Percentiles rank a stretch among this genome's conserved stretches.
phyloP scores from a whole-genome alignment of 1,140 invertebrate genomes.

The Trypoxylus dichotomus region DNA sequence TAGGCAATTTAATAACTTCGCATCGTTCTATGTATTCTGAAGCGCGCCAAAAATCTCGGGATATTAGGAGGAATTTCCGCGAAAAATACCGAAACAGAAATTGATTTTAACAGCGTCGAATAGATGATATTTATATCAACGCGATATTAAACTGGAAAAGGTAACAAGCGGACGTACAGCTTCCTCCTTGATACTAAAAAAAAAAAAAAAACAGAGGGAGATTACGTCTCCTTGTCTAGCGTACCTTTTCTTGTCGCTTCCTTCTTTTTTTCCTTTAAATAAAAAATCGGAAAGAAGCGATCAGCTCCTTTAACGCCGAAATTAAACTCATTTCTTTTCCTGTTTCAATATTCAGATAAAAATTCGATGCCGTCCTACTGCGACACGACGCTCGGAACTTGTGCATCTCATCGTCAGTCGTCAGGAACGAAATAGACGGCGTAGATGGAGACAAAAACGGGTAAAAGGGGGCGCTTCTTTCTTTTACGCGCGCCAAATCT shows the following conservation, averaged over 20 bases:
- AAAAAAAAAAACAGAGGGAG: no score
- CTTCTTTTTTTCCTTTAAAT: neutral
- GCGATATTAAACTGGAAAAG: neutral
- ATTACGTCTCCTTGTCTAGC: no score
- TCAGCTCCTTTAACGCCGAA: neutral
- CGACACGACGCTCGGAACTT: neutral
- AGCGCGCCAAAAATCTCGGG: no score
- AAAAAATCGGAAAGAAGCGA: neutral
- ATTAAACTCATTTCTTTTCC: slow-evolving; percentile 4
- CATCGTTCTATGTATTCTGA: no score
- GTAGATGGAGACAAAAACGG: neutral
- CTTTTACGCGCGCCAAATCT: neutral
- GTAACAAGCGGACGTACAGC: neutral
- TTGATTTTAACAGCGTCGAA: neutral
- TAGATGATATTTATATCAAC: neutral
- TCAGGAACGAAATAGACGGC: neutral
- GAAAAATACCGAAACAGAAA: no score
- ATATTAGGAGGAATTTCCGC: no score
- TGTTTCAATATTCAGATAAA: slow-evolving; percentile 16
- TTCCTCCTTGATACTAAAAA: neutral
- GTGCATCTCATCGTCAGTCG: neutral
- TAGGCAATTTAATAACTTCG: no score
- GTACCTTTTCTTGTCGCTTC: neutral
- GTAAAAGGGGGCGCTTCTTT: neutral
- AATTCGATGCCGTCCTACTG: neutral